Base-by-base conservation (phyloP, 2,888 invertebrate genomes). In the Gortyna flavago region DNA sequence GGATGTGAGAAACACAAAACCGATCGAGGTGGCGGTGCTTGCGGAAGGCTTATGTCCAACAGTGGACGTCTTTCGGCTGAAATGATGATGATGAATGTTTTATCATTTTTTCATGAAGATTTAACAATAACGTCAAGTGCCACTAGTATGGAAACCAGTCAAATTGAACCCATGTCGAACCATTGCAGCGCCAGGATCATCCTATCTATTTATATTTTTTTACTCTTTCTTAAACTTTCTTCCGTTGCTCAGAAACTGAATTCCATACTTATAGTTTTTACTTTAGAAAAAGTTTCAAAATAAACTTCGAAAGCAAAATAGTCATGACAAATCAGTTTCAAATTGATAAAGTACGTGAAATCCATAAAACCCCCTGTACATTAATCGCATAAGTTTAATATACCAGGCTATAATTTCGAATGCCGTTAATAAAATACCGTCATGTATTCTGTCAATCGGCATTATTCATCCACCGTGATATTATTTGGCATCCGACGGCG, bases 381-480 rank as follows among this genome's bases (percentile, higher is more conserved):
- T 32, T 32, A 35, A 57, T 51, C 16, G 72, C 21, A 8, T 21
- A 44, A 29, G 9, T 35, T 48, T 1, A 18, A n/a, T n/a, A 70
- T 35, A 32, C 8, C 25, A 32, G 18, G n/a, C 11, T 71, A n/a
- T 70, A n/a, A 44, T 35, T 72, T 13, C 9, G 1, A 73, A 41
- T 35, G 32, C 16, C 32, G 9, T 44, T 21, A 6, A 44, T 32
- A 57, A 69, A 75, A 76, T 76, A n/a, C 77, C 9, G 32, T 35
- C 35, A n/a, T 25, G n/a, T 48, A 41, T 48, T 44, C 48, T 54
- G 65, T 68, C 82, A 75, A 66, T 75, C 35, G 72, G 5, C 16
- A 71, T 77, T 73, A 74, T 48, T 79, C 75, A 80, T 69, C 18
- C 41, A 25, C 67, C 59, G 64, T 87, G 16, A 78, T 74, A 72